Percentiles rank a stretch among this genome's conserved stretches.
phyloP scores from a whole-genome alignment of 2,113 vertebrate genomes.

The Mesembrinibis cayennensis region DNA sequence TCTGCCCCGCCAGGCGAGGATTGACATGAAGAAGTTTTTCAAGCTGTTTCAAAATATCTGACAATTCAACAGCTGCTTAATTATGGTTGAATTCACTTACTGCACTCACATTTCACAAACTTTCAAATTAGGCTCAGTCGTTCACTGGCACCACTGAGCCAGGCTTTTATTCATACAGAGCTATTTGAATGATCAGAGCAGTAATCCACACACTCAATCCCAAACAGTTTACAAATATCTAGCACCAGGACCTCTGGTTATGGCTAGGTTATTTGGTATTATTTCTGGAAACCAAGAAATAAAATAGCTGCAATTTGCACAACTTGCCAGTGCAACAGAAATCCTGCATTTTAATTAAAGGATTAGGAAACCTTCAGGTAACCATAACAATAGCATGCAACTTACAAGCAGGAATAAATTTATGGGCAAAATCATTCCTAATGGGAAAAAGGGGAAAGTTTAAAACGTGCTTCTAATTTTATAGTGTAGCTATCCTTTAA shows the following conservation, averaged over 20 bases:
- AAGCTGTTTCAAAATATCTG: not conserved
- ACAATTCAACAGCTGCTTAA: not conserved
- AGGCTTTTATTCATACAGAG: not conserved
- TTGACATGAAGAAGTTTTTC: not conserved
- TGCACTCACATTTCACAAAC: not conserved
- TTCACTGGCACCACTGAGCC: not conserved
- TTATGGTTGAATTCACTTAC: not conserved
- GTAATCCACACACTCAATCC: not conserved
- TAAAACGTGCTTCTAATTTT: not conserved
- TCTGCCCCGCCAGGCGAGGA: fast-evolving
- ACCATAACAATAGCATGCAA: not conserved
- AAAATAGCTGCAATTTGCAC: not conserved
- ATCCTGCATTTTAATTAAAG: conserved; percentile 32
- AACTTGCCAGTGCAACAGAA: not conserved
- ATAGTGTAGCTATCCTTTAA: not conserved
- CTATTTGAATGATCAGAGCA: not conserved
- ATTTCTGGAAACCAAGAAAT: not conserved
- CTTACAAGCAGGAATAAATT: not conserved
- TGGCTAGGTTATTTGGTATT: not conserved
- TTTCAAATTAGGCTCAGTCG: not conserved
- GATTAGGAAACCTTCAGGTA: conserved; percentile 19
- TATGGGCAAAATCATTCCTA: not conserved
- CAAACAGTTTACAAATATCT: not conserved
- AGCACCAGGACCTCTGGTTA: not conserved
- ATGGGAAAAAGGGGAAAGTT: not conserved